Evolutionary conservation across 2,113 vertebrate species (phyloP), one percentile per base, ranked within the genome.

Genomic region (Centropristis striata): DNA sequence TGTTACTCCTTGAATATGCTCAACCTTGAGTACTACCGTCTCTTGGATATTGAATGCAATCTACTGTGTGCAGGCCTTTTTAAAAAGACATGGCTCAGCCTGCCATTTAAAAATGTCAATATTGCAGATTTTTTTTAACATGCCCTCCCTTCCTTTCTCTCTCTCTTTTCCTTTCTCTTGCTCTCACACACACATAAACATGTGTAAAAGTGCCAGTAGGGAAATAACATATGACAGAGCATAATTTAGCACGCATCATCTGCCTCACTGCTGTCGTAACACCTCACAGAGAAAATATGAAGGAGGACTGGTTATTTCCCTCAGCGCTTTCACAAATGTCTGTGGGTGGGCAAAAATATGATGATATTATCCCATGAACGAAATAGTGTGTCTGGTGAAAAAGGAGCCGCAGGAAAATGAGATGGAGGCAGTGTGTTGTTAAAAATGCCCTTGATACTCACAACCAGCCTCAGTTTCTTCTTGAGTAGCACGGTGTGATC

Each of bases 401-500:
- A 75, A 49, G 47, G 41, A 23, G 0, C 32, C 18, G 44, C 13
- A 64, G 70, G 32, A 61, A 75, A 75, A 75, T 13, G 5, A 60
- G 32, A 54, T 32, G 11, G 3, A 59, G 51, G 12, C 12, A 60
- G 14, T n/a, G 14, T 39, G 25, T 20, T 36, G 8, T 58, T 58
- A 36, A 53, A 74, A 44, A 61, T 4, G 8, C 12, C 8, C 2
- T 11, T 23, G 55, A 71, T 88, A 93, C 96, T 94, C 88, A 97
- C 96, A 68, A 94, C 21, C 14, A 96, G 18, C 61, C 70, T 81
- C 25, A 82, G 89, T 36, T 89, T 86, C 71, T 92, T 86, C 78
- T 82, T 92, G 67, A 97, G 92, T 71, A 85, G 44, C 82, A 97
- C 90, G 1, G 94, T 95, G 74, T 96, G 95, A 75, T 94, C 92